A percentile compares a stretch with the other conserved stretches of the same genome.
Evolutionary conservation across 2,113 vertebrate genomes (phyloP).

Genomic region (Anas platyrhynchos): DNA sequence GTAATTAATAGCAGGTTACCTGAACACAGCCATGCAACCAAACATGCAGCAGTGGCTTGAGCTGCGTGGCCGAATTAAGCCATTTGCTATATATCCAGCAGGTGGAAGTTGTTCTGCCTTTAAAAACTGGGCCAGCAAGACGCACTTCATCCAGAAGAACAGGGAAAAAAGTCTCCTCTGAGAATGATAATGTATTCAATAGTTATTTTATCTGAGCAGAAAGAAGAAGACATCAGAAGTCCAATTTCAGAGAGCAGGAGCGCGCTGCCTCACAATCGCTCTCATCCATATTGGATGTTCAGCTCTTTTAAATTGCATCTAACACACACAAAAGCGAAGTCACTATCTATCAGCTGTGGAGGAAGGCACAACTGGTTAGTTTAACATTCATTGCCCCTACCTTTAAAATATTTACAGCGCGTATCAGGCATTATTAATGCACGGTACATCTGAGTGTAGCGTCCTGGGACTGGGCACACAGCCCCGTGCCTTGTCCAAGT

Average conservation of each 20-base stretch:
- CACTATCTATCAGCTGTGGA: not conserved
- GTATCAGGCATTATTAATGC: not conserved
- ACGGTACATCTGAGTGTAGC: not conserved
- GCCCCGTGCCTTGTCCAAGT: not conserved
- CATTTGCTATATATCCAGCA: not conserved
- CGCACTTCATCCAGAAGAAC: not conserved
- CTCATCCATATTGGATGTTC: conserved; percentile 25
- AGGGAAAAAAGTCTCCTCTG: not conserved
- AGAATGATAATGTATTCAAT: not conserved
- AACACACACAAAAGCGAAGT: not conserved
- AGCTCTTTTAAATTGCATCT: conserved; percentile 1
- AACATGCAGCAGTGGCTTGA: not conserved
- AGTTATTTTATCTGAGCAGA: conserved; percentile 12
- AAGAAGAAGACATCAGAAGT: not conserved
- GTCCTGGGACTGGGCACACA: not conserved
- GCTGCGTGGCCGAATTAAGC: not conserved
- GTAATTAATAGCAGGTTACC: not conserved
- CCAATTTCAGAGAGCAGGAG: conserved; percentile 4
- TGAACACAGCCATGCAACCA: not conserved
- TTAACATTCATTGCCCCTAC: not conserved
- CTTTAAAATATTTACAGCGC: not conserved
- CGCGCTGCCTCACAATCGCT: not conserved
- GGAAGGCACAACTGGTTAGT: not conserved
- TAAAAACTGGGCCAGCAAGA: not conserved
- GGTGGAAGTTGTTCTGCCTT: not conserved